phyloP scores from a whole-genome alignment of 2,113 vertebrate species.

The Paramormyrops kingsleyae region DNA sequence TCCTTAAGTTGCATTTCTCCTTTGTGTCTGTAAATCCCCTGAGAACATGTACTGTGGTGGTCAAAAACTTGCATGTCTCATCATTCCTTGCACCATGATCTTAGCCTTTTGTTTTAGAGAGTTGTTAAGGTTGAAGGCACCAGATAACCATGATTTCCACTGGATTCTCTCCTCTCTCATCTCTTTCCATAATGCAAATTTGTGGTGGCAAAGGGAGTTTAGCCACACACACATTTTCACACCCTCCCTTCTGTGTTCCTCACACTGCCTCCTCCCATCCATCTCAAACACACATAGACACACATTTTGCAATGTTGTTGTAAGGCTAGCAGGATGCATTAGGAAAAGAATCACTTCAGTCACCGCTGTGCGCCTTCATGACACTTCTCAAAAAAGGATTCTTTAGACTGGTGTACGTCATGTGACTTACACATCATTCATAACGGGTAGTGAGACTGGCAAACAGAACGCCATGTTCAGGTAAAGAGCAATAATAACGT shows the following conservation, averaged over 20 bases:
- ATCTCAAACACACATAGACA: slow-evolving; percentile 16
- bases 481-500: background rate
- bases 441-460: background rate
- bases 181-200: background rate
- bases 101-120: background rate
- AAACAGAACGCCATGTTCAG: background rate
- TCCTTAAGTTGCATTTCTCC: background rate
- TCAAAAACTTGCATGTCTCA: background rate
- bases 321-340: slow-evolving; percentile 14
- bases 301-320: slow-evolving; percentile 26
- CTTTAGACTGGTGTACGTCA: background rate
- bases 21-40: background rate
- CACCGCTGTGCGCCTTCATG: background rate
- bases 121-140: background rate
- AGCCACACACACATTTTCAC: background rate
- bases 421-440: background rate
- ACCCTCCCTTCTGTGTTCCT: background rate
- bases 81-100: background rate
- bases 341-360: background rate
- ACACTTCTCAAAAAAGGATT: background rate
- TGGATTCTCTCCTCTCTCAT: background rate
- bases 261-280: background rate
- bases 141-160: background rate
- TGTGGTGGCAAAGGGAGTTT: background rate
- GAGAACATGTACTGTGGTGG: background rate